Base-by-base conservation (phyloP, 2,797 vertebrate species). In the Alosa sapidissima region DNA sequence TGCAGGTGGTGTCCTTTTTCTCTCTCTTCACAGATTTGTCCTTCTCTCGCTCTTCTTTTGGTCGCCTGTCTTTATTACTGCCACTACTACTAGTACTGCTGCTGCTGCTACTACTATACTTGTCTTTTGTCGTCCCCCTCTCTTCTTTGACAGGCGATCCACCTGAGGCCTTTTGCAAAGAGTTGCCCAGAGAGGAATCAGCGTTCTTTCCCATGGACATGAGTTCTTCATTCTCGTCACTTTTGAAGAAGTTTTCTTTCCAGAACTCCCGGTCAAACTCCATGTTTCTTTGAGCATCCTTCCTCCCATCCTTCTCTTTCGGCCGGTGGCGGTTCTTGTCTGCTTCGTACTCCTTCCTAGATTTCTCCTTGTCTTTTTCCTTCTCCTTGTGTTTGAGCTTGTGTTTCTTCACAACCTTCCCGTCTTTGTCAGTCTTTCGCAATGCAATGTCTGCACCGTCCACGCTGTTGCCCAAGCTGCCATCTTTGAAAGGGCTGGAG, bases 191-290 rank as follows among this genome's bases (percentile, higher is more conserved):
- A n/a, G 93, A 93, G 4, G 94, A 92, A 84, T 99, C 98, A 21
- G 62, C 36, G 33, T 91, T 91, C 90, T 93, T 97, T 5, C 81
- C 84, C 85, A 92, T 92, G 86, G 95, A 91, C 88, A 93, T 89
- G 0, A 87, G 87, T 78, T 99, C 98, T 84, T 98, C 97, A 0
- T 95, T 96, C 92, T 99, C 98, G 92, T 99, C 98, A 87, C 96
- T 99, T 96, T 99, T 99, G 94, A 99, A 99, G 92, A 99, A 99
- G 89, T 99, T 99, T 83, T 99, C 98, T 93, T 99, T 99, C 98
- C 98, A 99, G 93, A 99, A 99, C 93, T 99, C 98, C 91, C 98
- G 95, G 93, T 99, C 98, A 91, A 99, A 99, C 90, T 99, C 98
- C 87, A 97, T 87, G 94, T 97, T 98, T 93, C 97, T 96, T 92